These are phyloP conservation scores for Rotaria socialis DNA, from an alignment of 2,888 invertebrate genomes.

Conservation along the genomic window DNA sequence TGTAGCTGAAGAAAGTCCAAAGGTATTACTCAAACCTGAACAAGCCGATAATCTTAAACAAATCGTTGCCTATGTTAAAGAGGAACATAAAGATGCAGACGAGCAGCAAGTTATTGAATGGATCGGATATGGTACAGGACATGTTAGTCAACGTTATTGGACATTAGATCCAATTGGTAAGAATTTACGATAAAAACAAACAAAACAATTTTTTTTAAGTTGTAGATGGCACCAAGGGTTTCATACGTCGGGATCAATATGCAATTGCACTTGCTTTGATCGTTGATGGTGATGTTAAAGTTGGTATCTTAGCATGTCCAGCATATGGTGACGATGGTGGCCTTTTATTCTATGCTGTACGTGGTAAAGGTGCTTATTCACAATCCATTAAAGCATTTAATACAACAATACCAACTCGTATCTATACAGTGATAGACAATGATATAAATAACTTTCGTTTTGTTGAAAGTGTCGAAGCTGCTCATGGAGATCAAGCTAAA, in stretches of 20 bases:
- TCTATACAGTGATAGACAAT: neutral
- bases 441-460: slow-evolving; percentile 1
- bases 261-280: slow-evolving; percentile 12
- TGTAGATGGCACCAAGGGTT: slow-evolving; percentile 34
- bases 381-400: neutral
- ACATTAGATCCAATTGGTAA: slow-evolving; percentile 37
- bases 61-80: neutral
- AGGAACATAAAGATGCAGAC: neutral
- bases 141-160: neutral
- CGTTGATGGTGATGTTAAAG: slow-evolving; percentile 20
- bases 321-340: neutral
- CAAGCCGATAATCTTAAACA: neutral
- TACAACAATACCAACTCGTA: neutral
- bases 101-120: neutral
- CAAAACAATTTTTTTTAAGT: neutral
- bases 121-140: neutral
- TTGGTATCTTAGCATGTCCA: slow-evolving; percentile 30
- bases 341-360: neutral
- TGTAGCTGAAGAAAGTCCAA: slow-evolving; percentile 9
- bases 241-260: slow-evolving; percentile 32
- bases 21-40: neutral
- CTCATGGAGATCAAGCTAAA: neutral
- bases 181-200: neutral
- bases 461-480: slow-evolving; percentile 29
- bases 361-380: slow-evolving; percentile 17